Percentiles rank a stretch among this genome's conserved stretches.
Evolutionary conservation across 64 coral and sea anemone genomes (phyloP).

Genomic region (Actinia tenebrosa): DNA sequence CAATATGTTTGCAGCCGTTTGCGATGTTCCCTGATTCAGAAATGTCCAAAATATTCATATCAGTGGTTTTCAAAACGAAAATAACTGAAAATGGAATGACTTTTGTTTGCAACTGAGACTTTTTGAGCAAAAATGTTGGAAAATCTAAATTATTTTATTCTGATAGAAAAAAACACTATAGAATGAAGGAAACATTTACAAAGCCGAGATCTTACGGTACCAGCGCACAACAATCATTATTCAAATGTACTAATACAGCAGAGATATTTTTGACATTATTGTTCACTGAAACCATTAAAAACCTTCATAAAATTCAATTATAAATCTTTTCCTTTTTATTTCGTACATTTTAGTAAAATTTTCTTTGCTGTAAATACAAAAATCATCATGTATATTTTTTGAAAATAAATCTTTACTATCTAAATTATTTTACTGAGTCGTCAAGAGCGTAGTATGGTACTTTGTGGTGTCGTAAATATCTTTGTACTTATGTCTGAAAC

Average conservation of each 20-base stretch:
- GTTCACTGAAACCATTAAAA: neutral
- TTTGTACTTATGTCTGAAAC: neutral
- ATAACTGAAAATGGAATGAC: neutral
- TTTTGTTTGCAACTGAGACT: neutral
- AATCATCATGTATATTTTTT: neutral
- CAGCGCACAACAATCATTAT: neutral
- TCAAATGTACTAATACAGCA: neutral
- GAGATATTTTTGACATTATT: neutral
- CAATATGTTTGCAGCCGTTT: slow-evolving; percentile 11
- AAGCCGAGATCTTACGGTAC: neutral
- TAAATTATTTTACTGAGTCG: neutral
- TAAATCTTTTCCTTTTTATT: neutral
- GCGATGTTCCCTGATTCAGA: neutral
- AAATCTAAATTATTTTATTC: neutral
- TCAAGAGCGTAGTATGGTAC: neutral
- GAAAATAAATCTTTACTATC: neutral
- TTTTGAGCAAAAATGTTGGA: neutral
- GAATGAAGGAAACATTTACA: neutral
- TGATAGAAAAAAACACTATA: neutral
- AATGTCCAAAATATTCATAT: neutral
- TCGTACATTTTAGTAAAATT: neutral
- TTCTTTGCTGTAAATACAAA: neutral
- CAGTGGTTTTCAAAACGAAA: neutral
- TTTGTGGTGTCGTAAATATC: neutral
- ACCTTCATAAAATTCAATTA: neutral